Base-by-base conservation (phyloP, 2,797 vertebrate genomes). In the Furcifer pardalis region DNA sequence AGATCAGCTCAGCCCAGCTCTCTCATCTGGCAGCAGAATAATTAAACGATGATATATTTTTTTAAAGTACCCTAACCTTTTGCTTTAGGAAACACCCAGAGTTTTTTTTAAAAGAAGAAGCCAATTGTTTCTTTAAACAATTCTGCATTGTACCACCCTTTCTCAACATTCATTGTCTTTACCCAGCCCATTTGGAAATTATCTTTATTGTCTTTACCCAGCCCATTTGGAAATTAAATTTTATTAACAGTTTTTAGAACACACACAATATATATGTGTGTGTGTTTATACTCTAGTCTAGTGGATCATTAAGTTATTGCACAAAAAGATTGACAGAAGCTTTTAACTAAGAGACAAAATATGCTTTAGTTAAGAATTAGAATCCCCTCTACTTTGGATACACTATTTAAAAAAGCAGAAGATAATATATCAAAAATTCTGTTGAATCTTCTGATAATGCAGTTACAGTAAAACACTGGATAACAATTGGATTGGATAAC, bases 91-190 rank as follows among this genome's bases (percentile, higher is more conserved):
- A 84, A 91, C 87, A 90, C 90, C 90, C 83, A 87, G 30, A 0
- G n/a, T 87, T 81, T 88, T 90, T 89, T 94, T 81, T 89, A 86
- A 17, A 52, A 52, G 49, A 90, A 86, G n/a, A n/a, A n/a, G n/a
- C n/a, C n/a, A n/a, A 91, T 89, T 13, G 23, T 5, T 59, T 25
- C 44, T 77, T 66, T 3, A 72, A 87, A 68, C 52, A 79, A 73
- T 89, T 59, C 17, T 81, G 86, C 69, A 30, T 15, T 66, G 9
- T 27, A 23, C 25, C 15, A 10, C 25, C 52, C 25, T 19, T 7
- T 52, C 5, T 56, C 68, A 42, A 37, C 10, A 8, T 40, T 37
- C 37, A 9, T 25, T 71, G 68, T 42, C 68, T 56, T 6, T 1
- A 5, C 13, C 72, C 79, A 42, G 5, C 19, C 69, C 7, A 12